These are phyloP conservation scores for Diplosoma virens DNA, from an alignment of 23 tunicate genomes.

Conservation along the genomic window DNA sequence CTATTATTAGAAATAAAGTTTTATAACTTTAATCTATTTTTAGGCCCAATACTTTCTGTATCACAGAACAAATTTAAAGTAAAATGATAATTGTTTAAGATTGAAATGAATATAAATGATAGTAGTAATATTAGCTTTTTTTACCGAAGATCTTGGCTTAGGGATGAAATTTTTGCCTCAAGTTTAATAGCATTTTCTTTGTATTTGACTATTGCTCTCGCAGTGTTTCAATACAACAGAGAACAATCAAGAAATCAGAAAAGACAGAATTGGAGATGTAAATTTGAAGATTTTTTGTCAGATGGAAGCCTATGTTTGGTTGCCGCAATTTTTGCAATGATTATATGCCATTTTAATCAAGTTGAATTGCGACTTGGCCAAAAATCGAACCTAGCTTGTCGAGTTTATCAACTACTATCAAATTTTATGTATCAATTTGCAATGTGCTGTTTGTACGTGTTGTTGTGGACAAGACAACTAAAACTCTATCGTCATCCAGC, in stretches of 20 bases:
- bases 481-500: conserved; percentile 37
- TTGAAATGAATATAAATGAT: too few species aligned
- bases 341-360: conserved; percentile 22
- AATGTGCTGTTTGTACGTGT: not conserved
- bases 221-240: not conserved
- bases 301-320: conserved; percentile 19
- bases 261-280: not conserved
- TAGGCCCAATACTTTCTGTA: too few species aligned
- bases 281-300: conserved; percentile 5
- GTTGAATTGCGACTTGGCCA: conserved; percentile 17
- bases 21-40: too few species aligned
- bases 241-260: not conserved
- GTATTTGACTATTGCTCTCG: conserved; percentile 5
- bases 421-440: not conserved
- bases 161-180: conserved; percentile 29
- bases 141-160: conserved; percentile 10
- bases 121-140: too few species aligned
- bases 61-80: too few species aligned
- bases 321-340: conserved; percentile 5
- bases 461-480: conserved; percentile 25
- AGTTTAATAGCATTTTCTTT: not conserved
- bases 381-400: conserved; percentile 15
- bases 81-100: too few species aligned
- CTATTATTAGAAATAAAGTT: too few species aligned
- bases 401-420: conserved; percentile 18